phyloP scores from a whole-genome alignment of 1,140 invertebrate species.

The Listronotus oregonensis region DNA sequence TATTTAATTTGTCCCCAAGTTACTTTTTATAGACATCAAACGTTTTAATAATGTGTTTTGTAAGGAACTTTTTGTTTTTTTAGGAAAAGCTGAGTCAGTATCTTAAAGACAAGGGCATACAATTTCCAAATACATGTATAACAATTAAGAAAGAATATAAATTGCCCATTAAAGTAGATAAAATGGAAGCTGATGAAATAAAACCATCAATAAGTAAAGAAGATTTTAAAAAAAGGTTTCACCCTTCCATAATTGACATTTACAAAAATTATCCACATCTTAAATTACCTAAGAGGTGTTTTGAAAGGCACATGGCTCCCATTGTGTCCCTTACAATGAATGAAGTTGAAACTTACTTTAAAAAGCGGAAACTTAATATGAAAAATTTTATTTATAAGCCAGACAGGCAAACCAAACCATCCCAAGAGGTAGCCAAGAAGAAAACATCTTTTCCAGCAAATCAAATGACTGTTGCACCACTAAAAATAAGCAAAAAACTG shows the following conservation, averaged over 20 bases:
- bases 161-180: neutral
- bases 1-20: too few relatives aligned
- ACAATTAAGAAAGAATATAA: constrained; percentile 8
- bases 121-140: constrained; percentile 23
- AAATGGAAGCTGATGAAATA: neutral
- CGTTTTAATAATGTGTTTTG: too few relatives aligned
- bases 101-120: constrained; percentile 9
- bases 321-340: constrained; percentile 31
- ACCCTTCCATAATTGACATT: constrained; percentile 25
- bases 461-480: constrained; percentile 13
- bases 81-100: constrained; percentile 12
- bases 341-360: constrained; percentile 33
- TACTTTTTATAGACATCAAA: too few relatives aligned
- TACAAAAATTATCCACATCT: constrained; percentile 29
- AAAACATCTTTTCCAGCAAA: constrained; percentile 12
- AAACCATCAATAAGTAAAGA: neutral
- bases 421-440: constrained; percentile 16
- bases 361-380: constrained; percentile 26
- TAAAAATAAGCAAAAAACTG: constrained; percentile 21
- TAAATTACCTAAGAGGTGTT: constrained; percentile 34
- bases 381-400: constrained; percentile 21
- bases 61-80: too few relatives aligned
- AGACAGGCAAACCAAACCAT: neutral
- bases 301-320: constrained; percentile 25
- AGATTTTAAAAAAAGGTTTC: constrained; percentile 5